Base-by-base conservation (phyloP, 64 coral and sea anemone genomes). In the Platygyra sinensis region DNA sequence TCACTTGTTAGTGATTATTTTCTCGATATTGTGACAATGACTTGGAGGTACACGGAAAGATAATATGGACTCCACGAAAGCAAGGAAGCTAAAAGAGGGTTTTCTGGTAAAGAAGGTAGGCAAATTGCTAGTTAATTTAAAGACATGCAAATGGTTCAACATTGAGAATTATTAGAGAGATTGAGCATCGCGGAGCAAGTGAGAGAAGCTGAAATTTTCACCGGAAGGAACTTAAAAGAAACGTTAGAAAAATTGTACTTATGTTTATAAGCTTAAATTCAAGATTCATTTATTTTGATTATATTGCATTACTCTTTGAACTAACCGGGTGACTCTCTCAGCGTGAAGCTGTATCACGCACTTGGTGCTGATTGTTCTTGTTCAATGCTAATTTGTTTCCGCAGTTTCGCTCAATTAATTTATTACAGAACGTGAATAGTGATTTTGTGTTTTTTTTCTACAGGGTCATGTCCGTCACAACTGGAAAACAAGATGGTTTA, bases 401-500 rank as follows among this genome's bases (percentile, higher is more conserved):
- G 22, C 64, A n/a, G 2, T n/a, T 22, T 10, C 20, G 64, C 7
- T 8, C 1, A 9, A n/a, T 22, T 67, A 22, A 25, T n/a, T 25
- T n/a, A n/a, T n/a, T 10, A 67, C 20, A 24, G 27, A 67, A n/a
- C n/a, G n/a, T n/a, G n/a, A n/a, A n/a, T n/a, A n/a, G n/a, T n/a
- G n/a, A n/a, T n/a, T n/a, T n/a, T 22, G 16, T 83, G n/a, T 46
- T 25, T 20, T 51, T 33, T 55, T 4, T 51, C 89, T 75, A 38
- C 32, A 99, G 96, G 96, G 96, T n/a, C 94, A 99, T 82, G 96
- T 99, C 25, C 94, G 96, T 18, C 96, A 99, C 30, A 99, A 99
- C 62, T 99, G 96, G 96, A 99, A 99, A 49, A 95, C 96, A 84
- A 95, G 96, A 76, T 99, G 96, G 96, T 99, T 99, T 90, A 86